phyloP scores from a whole-genome alignment of 2,113 vertebrate species.

The Neogobius melanostomus region DNA sequence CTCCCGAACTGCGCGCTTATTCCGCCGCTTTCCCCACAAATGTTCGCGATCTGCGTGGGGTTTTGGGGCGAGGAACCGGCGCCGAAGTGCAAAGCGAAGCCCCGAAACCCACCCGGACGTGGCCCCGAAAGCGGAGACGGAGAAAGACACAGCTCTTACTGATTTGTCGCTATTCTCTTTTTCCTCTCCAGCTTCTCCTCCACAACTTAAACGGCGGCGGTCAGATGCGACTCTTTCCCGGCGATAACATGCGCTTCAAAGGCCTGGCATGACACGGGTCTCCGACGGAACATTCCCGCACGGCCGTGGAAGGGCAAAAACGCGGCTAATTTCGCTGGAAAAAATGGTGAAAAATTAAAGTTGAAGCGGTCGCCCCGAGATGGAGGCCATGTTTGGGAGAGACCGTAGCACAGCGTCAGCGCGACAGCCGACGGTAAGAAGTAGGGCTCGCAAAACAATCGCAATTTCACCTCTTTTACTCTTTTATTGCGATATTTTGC shows the following conservation, averaged over 20 bases:
- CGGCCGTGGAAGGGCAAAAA: constrained; percentile 30
- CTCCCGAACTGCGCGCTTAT: constrained; percentile 13
- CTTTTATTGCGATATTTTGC: no score
- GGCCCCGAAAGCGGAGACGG: background rate
- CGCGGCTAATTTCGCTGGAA: constrained; percentile 38
- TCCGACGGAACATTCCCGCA: constrained; percentile 61
- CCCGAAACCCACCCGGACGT: background rate
- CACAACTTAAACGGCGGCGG: constrained; percentile 70
- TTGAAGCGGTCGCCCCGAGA: constrained; percentile 81
- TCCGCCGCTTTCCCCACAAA: background rate
- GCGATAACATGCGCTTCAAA: constrained; percentile 52
- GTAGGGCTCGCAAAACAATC: constrained; percentile 64
- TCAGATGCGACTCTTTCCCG: constrained; percentile 60
- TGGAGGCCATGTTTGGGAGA: constrained; percentile 84
- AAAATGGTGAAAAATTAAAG: constrained; percentile 75
- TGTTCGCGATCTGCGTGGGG: background rate
- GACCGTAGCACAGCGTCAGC: constrained; percentile 81
- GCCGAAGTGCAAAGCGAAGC: background rate
- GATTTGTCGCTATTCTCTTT: constrained; percentile 78
- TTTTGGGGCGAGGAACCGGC: no score
- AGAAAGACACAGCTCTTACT: constrained; percentile 65
- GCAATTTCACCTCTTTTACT: background rate
- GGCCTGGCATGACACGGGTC: constrained; percentile 26
- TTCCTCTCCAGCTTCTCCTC: constrained; percentile 75
- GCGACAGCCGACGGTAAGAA: constrained; percentile 70